Evolutionary conservation across 2,113 vertebrate genomes (phyloP), one percentile per base, ranked within the genome.

Genomic region (Pedionomus torquatus): DNA sequence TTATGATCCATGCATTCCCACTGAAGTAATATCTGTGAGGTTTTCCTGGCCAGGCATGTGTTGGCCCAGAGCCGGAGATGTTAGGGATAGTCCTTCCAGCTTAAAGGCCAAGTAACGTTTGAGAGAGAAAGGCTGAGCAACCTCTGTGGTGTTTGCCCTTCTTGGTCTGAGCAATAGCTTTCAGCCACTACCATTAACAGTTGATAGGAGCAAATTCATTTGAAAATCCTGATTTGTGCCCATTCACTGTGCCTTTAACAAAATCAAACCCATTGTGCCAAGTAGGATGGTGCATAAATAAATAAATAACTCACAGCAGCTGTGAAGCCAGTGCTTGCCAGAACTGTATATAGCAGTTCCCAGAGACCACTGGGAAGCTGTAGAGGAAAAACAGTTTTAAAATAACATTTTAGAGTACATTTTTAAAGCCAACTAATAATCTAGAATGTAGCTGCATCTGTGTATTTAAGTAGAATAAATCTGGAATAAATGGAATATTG

Each of bases 291-390:
- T 28, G n/a, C 48, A 83, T 57, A 91, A 91, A 96, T 86, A 95
- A 93, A 72, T 77, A 95, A 88, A 39, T 52, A 95, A 87, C 35
- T 96, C 17, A 44, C 17, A 93, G 63, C 93, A 96, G 70, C 89
- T 97, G 84, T 54, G 87, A 87, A 88, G 58, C 21, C 14, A 61
- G 23, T 85, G 57, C 70, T 94, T 96, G 89, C 78, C 89, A 94
- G 82, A 91, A 76, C 70, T 57, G 57, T 85, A 84, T 91, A 87
- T 85, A 89, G 70, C 57, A 55, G 43, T 64, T 91, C 70, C 17
- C 87, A 91, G 82, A 94, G 89, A 83, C 28, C 35, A 76, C 49
- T 87, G 86, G 79, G 71, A 93, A 86, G 63, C 3, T 72, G 44
- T 54, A 75, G 48, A 86, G 72, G 52, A 91, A 95, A 93, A 90